Evolutionary conservation across 2,797 vertebrate genomes (phyloP), one percentile per base, ranked within the genome.

Genomic region (Carduelis carduelis): DNA sequence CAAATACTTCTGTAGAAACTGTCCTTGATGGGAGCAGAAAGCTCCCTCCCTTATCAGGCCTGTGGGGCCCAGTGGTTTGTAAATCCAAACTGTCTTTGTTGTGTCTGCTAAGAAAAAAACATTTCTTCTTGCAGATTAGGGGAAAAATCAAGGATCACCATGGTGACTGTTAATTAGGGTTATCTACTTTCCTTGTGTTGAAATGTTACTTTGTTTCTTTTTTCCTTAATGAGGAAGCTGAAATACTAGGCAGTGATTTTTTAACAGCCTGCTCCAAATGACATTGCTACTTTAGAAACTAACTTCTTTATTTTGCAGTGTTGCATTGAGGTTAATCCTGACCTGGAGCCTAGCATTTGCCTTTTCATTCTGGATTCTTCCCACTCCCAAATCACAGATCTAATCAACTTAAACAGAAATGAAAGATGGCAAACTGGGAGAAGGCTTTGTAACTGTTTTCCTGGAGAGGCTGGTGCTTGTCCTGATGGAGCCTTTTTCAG

Each of bases 371-470:
- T 5, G 4, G 17, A 50, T 86, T 92, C 35, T 95, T 94, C 43
- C 61, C 50, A 12, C 39, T 95, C 89, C 50, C 50, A 81, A 86
- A 81, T 93, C 76, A 61, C 65, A 91, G 57, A 77, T 78, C 71
- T 95, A 83, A 94, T 94, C 71, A 95, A 60, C 2, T 83, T 77
- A 83, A 77, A 66, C 34, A 77, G 52, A 83, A 90, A 53, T 83
- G 47, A 90, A 87, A 85, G 50, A 80, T 80, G 43, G 28, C 59
- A 46, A 34, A 50, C 34, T 57, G 30, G 64, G 75, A 80, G 87
- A 88, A 83, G 43, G 50, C 57, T 88, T 77, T 80, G 17, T 60
- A 77, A 50, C 61, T 78, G 52, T 75, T 94, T 80, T 90, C 11
- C 28, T 69, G 7, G 47, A 49, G 55, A 76, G 55, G 10, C n/a